These are phyloP conservation scores for Anoura caudifer DNA, from an alignment of 2,113 vertebrate genomes.

Conservation along the genomic window DNA sequence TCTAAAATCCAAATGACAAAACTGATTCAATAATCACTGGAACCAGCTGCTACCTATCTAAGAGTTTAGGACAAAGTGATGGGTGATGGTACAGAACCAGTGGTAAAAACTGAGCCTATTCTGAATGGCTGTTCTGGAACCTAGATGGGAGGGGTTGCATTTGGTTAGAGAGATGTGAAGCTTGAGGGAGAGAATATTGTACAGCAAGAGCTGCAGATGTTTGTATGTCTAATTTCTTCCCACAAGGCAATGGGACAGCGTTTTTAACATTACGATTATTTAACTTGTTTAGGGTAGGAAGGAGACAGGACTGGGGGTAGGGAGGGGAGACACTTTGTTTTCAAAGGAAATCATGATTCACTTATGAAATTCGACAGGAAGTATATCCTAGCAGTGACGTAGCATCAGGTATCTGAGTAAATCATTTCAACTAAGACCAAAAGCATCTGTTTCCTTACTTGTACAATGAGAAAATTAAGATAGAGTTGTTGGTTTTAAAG, in stretches of 20 bases:
- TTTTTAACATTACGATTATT: background rate
- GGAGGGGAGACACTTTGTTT: background rate
- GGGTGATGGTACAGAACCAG: background rate
- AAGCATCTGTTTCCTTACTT: background rate
- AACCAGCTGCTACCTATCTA: background rate
- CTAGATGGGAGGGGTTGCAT: background rate
- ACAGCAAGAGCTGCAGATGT: background rate
- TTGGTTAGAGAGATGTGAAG: background rate
- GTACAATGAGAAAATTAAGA: background rate
- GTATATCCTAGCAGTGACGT: background rate
- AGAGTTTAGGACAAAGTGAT: background rate
- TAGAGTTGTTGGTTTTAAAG: background rate
- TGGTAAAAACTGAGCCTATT: background rate
- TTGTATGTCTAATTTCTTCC: background rate
- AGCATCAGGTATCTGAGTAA: background rate
- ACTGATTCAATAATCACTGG: background rate
- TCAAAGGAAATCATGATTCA: background rate
- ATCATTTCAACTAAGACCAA: background rate
- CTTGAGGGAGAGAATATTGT: background rate
- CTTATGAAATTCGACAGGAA: background rate
- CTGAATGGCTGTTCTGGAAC: background rate
- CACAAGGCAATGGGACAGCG: background rate
- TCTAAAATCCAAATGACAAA: background rate
- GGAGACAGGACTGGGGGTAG: background rate
- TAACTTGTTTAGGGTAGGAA: background rate